Percentiles rank a stretch among this genome's conserved stretches.
These are phyloP conservation scores for Hydrotaea cyrtoneurina DNA, from an alignment of 2,888 invertebrate genomes.

Conservation along the genomic window DNA sequence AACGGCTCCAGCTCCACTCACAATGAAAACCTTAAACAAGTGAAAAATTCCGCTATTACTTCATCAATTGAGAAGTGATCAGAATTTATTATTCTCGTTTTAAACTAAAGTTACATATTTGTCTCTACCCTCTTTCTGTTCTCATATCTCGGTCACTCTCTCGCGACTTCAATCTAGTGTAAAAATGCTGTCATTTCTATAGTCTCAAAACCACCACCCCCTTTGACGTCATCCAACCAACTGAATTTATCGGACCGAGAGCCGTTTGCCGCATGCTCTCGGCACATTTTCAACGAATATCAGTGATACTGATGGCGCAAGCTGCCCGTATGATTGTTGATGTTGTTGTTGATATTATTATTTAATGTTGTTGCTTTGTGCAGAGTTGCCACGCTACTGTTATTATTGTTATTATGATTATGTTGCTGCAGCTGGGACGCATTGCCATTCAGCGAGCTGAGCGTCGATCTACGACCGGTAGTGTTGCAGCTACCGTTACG, in stretches of 20 bases:
- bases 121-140: not conserved
- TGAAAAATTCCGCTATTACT: no score
- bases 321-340: slow-evolving; percentile 75
- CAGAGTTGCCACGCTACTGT: slow-evolving; percentile 51
- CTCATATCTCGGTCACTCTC: not conserved
- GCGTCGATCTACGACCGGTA: slow-evolving; percentile 76
- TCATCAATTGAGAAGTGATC: slow-evolving; percentile 23
- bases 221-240: slow-evolving; percentile 50
- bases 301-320: slow-evolving; percentile 78
- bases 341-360: slow-evolving; percentile 71
- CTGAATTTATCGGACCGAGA: slow-evolving; percentile 61
- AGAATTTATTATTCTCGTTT: not conserved
- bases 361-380: slow-evolving; percentile 58
- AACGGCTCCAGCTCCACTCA: no score
- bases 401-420: slow-evolving; percentile 46
- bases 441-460: slow-evolving; percentile 70
- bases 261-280: slow-evolving; percentile 65
- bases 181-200: slow-evolving; percentile 75
- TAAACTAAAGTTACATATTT: not conserved
- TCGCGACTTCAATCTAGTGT: slow-evolving; percentile 41
- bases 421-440: slow-evolving; percentile 27
- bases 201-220: slow-evolving; percentile 67
- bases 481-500: slow-evolving; percentile 78
- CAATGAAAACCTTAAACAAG: no score
- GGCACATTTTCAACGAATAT: slow-evolving; percentile 76